Percentiles rank a stretch among this genome's conserved stretches.
These are phyloP conservation scores for Sebastes hubbsi DNA, from an alignment of 2,797 vertebrate species.

Conservation along the genomic window DNA sequence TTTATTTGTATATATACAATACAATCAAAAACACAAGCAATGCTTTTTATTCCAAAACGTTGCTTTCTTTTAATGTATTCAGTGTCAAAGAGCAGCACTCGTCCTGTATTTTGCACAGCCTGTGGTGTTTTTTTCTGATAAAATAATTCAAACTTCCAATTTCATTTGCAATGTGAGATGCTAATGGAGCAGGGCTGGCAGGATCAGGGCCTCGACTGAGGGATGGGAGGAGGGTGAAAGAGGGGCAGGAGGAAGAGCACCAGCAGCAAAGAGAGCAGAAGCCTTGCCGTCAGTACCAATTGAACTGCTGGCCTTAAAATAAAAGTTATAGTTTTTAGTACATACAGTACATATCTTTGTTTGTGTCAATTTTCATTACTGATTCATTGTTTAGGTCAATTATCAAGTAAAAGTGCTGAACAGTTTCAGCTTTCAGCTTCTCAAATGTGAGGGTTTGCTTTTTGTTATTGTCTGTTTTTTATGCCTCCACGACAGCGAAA, in stretches of 20 bases:
- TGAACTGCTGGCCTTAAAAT: not conserved
- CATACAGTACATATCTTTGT: not conserved
- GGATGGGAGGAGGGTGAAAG: not conserved
- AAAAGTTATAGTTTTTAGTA: not conserved
- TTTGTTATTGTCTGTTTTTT: not conserved
- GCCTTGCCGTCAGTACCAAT: not conserved
- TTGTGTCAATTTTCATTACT: not conserved
- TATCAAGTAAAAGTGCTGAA: not conserved
- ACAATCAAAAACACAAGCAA: not conserved
- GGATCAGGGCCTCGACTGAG: not conserved
- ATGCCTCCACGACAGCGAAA: not conserved
- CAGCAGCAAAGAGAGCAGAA: not conserved
- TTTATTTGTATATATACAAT: too few relatives aligned
- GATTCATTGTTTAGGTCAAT: not conserved
- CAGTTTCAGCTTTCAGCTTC: not conserved
- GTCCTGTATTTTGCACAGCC: not conserved
- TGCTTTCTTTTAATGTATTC: not conserved
- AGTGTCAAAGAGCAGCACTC: not conserved
- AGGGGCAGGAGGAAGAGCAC: not conserved
- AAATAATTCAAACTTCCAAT: conserved; percentile 4
- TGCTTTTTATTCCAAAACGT: not conserved
- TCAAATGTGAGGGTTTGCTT: not conserved
- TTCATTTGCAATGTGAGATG: not conserved
- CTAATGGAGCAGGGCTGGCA: not conserved
- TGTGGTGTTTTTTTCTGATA: not conserved